Evolutionary conservation across 2,797 vertebrate species (phyloP), one percentile per base, ranked within the genome.

Genomic region (Tragopan temminckii): DNA sequence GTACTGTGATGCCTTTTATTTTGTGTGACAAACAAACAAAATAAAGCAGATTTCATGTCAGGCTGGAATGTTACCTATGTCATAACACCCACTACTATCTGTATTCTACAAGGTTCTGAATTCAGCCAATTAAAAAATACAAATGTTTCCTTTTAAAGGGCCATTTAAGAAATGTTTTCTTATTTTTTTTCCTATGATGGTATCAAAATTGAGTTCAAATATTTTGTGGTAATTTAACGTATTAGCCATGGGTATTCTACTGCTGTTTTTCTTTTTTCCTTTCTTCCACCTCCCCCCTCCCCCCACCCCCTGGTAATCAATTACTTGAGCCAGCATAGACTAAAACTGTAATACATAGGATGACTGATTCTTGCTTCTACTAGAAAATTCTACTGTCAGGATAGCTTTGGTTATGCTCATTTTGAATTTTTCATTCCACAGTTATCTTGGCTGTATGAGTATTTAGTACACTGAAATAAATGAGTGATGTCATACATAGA

Each of bases 151-250:
- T 79, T 52, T 46, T 48, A 8, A 24, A 31, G 0, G 15, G 5
- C 5, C 9, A 10, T 31, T 64, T 57, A 67, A 43, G 17, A 86
- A 63, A 74, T 21, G 0, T 83, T 66, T 90, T 50, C 19, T 53
- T 53, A 11, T 63, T 46, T 6, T 27, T 46, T 27, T 27, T 23
- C 2, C 11, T 18, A 2, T 18, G 5, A 27, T 36, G 0, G 0
- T 45, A 40, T 40, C 33, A 29, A 66, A 72, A 18, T 57, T 5
- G 7, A 71, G 64, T 5, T 50, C 24, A 58, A 17, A 24, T 2
- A 12, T 33, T 61, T 71, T 40, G 13, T 72, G 48, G 48, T 68
- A 68, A 81, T 58, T 40, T 45, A 58, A 36, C 11, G 11, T 23
- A 31, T 13, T 13, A 89, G 53, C 25, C 67, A 29, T 29, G 23